Base-by-base conservation (phyloP, 2,888 invertebrate species). In the Zhuqinia jingwanae region DNA sequence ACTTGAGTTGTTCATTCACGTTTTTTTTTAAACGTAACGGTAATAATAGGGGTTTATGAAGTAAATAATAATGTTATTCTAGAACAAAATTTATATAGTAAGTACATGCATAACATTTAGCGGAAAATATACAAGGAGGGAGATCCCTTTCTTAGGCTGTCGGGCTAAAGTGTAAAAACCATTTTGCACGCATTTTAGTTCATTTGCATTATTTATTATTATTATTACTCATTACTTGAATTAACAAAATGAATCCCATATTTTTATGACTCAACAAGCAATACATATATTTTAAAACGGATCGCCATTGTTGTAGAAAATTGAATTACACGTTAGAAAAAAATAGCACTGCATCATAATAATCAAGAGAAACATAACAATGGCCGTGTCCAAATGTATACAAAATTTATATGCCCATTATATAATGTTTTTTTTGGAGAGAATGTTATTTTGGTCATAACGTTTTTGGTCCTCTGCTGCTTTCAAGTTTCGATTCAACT, bases 191-290 rank as follows among this genome's bases (percentile, higher is more conserved):
- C 36, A 36, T 45, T 45, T n/a, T n/a, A n/a, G n/a, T n/a, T 70
- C 68, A 70, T 70, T 70, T 70, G 47, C 50, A 70, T 70, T 50
- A 70, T 47, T 70, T 70, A 50, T 25, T 42, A 45, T 68, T 8
- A 68, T 68, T 1, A 45, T 68, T 68, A 68, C 42, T 45, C 45
- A 17, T 22, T 70, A 27, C 6, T 27, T 15, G 65, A 65, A 17
- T 36, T 27, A 42, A n/a, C n/a, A n/a, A 65, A 20, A 36, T 36
- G 42, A 42, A 17, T 36, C 15, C 15, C n/a, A 13, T 36, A 42
- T 70, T 70, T 20, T 70, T 45, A 25, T 20, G 20, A 47, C 36
- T 36, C 36, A 36, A 36, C 36, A 36, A 36, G 36, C 36, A n/a
- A n/a, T n/a, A 3, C 20, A 70, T 13, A 47, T 2, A 45, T 70